Evolutionary conservation across 2,113 vertebrate genomes (phyloP).

Genomic region (Piaya cayana): DNA sequence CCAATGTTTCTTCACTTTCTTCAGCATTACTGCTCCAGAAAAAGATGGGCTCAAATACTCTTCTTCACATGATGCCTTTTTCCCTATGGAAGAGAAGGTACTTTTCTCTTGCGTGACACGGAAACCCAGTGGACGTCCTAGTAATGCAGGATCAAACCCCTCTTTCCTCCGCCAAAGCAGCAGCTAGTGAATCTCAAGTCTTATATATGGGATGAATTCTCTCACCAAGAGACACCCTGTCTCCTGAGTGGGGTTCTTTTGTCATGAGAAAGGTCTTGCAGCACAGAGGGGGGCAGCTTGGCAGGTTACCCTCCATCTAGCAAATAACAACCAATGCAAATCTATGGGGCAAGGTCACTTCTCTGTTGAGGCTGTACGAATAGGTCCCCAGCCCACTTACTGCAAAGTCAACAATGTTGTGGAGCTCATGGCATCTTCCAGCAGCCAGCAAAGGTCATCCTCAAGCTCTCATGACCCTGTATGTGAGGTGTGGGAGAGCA

Average conservation of each 20-base stretch:
- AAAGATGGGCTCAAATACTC: not conserved
- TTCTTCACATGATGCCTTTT: not conserved
- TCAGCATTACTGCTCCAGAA: not conserved
- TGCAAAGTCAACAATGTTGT: not conserved
- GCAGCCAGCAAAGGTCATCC: not conserved
- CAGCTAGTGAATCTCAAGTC: not conserved
- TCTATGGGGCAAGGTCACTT: not conserved
- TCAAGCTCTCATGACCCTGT: not conserved
- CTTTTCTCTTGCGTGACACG: not conserved
- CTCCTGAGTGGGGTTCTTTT: not conserved
- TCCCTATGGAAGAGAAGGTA: not conserved
- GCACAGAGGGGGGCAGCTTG: not conserved
- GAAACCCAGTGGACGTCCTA: not conserved
- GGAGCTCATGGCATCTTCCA: not conserved
- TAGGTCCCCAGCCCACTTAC: not conserved
- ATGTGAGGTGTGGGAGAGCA: not conserved
- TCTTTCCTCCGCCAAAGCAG: not conserved
- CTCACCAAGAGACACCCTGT: not conserved
- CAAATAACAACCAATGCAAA: not conserved
- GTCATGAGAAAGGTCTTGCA: not conserved
- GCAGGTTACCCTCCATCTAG: not conserved
- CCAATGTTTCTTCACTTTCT: not conserved
- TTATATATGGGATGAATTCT: not conserved
- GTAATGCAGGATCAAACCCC: fast-evolving
- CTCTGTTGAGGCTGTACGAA: not conserved